Percentiles rank a stretch among this genome's conserved stretches.
Conservation (phyloP, 2,797 vertebrate genomes). For the Neostethus bicornis region DNA sequence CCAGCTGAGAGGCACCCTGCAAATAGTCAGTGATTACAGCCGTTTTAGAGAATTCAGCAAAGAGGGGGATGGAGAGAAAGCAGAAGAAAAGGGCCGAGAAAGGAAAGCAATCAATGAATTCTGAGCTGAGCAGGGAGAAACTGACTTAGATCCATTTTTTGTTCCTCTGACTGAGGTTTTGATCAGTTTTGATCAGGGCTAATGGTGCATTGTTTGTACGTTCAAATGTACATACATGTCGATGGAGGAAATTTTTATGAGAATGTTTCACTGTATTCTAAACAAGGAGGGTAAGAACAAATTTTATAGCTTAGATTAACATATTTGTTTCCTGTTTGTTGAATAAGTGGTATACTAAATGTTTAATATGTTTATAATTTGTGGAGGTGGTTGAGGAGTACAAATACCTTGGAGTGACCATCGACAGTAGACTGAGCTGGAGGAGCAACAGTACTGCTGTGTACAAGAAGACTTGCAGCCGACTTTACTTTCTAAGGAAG, state of each 20-base stretch:
- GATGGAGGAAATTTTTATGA: constrained; percentile 46
- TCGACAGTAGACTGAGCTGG: too few relatives aligned
- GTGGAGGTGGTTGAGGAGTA: too few relatives aligned
- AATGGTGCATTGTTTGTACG: constrained; percentile 28
- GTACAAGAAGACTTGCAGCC: too few relatives aligned
- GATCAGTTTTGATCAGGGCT: constrained; percentile 51
- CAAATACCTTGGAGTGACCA: too few relatives aligned
- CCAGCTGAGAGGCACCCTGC: constrained; percentile 57
- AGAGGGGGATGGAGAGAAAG: constrained; percentile 9
- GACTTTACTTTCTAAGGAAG: too few relatives aligned
- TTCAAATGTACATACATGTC: constrained; percentile 58
- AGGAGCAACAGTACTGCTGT: too few relatives aligned
- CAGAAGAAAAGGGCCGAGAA: constrained; percentile 29
- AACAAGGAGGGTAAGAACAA: constrained; percentile 14
- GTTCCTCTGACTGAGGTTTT: constrained; percentile 42
- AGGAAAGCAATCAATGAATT: constrained; percentile 64
- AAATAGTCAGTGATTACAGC: constrained; percentile 68
- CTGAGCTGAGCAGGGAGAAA: constrained; percentile 47
- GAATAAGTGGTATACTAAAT: too few relatives aligned
- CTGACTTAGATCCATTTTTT: constrained; percentile 55
- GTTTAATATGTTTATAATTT: too few relatives aligned
- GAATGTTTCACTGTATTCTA: constrained; percentile 27
- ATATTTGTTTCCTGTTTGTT: constrained; percentile 19
- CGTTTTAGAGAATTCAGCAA: constrained; percentile 58
- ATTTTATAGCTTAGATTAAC: constrained; percentile 40